Percentiles rank a stretch among this genome's conserved stretches.
Conservation (phyloP, 1,140 invertebrate genomes). For the Drosophila biarmipes region DNA sequence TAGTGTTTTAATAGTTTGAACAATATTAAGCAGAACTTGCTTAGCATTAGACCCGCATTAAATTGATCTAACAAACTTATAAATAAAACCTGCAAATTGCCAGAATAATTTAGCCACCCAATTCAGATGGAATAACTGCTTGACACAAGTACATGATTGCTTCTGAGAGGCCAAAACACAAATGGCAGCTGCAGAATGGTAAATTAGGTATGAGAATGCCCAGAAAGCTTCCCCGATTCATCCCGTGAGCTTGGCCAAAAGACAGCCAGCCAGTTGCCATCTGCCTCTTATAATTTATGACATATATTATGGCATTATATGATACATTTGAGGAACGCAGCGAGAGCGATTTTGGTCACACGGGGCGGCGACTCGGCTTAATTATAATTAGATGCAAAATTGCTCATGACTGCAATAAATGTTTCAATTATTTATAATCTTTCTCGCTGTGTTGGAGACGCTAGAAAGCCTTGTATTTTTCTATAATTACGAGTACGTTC, state of each 20-base stretch:
- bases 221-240: conserved; percentile 20
- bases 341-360: conserved; percentile 22
- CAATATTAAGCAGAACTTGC: too few species aligned
- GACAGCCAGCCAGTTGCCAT: conserved; percentile 44
- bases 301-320: conserved; percentile 61
- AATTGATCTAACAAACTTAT: background rate
- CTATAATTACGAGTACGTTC: conserved; percentile 74
- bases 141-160: background rate
- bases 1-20: too few species aligned
- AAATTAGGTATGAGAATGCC: conserved; percentile 49
- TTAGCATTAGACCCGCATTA: background rate
- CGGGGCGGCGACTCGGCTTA: conserved; percentile 41
- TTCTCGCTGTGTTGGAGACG: conserved; percentile 21
- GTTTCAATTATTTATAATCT: conserved; percentile 81
- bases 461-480: conserved; percentile 43
- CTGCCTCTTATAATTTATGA: conserved; percentile 70
- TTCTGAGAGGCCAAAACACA: conserved; percentile 9
- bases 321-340: conserved; percentile 21
- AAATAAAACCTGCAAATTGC: background rate
- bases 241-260: conserved; percentile 7
- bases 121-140: background rate
- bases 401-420: conserved; percentile 81
- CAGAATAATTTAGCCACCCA: background rate
- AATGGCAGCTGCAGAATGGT: conserved; percentile 58
- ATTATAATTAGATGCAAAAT: conserved; percentile 80